Evolutionary conservation across 2,113 vertebrate species (phyloP), one percentile per base, ranked within the genome.

Genomic region (Neofelis nebulosa): DNA sequence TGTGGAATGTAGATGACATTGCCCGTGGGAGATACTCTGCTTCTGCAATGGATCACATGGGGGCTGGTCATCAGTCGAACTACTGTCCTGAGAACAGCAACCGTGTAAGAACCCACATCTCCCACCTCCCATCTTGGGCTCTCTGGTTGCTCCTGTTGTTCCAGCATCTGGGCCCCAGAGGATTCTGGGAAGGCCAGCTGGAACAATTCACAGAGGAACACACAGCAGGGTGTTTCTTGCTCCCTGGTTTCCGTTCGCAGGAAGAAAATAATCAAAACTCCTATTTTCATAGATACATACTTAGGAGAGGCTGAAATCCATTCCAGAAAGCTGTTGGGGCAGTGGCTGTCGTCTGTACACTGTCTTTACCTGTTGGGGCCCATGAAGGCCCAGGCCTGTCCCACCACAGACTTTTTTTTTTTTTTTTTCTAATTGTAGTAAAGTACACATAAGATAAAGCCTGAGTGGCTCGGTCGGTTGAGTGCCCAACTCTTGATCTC

Each of bases 1-100:
- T 8, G 16, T 36, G 57, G n/a, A 29, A 48, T 12, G 14, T 66
- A 7, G 41, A 45, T 11, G 74, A 57, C 23, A 2, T 61, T 57
- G 33, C 61, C 27, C 2, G 0, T 5, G 27, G 65, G 89, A 25
- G 29, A 14, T 14, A 19, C 29, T 7, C 21, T 29, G 50, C 27
- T 80, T 57, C 48, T 65, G 27, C 0, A 0, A 6, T 0, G 1
- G 33, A 6, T 48, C 23, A 0, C 4, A 0, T 11, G n/a, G 65
- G 3, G 7, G 14, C 45, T 79, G 63, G 4, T n/a, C 13, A 11
- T 29, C 38, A 36, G 29, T 41, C 0, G 0, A 52, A 38, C 31
- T 23, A 50, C 25, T 63, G 27, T n/a, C 80, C 50, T 33, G 36
- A n/a, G 66, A 38, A 69, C 52, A 74, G 14, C 10, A 31, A 45